These are phyloP conservation scores for Gopherus flavomarginatus DNA, from an alignment of 2,113 vertebrate genomes.

Conservation along the genomic window DNA sequence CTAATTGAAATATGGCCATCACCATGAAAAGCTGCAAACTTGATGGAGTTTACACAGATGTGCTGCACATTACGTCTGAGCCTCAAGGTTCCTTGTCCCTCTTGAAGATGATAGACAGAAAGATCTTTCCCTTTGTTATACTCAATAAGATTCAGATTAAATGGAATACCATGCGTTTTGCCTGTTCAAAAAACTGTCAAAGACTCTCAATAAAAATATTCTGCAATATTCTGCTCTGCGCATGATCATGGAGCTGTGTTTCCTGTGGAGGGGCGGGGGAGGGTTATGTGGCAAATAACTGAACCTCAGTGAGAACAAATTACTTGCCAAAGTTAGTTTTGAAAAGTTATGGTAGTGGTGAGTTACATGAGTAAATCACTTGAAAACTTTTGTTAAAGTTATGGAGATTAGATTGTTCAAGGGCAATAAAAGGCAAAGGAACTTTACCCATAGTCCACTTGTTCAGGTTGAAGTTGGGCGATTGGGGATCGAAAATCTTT, in stretches of 20 bases:
- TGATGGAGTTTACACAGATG: neutral
- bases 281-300: neutral
- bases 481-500: constrained; percentile 42
- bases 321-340: neutral
- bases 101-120: neutral
- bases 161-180: neutral
- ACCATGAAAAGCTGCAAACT: neutral
- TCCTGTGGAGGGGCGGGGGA: too few species aligned
- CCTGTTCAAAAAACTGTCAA: neutral
- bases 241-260: neutral
- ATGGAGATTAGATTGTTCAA: neutral
- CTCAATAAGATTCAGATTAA: neutral
- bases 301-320: neutral
- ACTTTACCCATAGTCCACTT: constrained; percentile 45
- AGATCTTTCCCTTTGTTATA: neutral
- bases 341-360: neutral
- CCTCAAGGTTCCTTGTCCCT: neutral
- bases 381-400: constrained; percentile 49
- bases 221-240: neutral
- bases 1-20: neutral
- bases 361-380: constrained; percentile 44
- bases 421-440: constrained; percentile 57
- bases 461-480: constrained; percentile 58
- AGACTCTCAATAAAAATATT: neutral
- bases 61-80: neutral